Percentiles rank a stretch among this genome's conserved stretches.
Evolutionary conservation across 2,113 vertebrate species (phyloP).

Genomic region (Embiotoca jacksoni): DNA sequence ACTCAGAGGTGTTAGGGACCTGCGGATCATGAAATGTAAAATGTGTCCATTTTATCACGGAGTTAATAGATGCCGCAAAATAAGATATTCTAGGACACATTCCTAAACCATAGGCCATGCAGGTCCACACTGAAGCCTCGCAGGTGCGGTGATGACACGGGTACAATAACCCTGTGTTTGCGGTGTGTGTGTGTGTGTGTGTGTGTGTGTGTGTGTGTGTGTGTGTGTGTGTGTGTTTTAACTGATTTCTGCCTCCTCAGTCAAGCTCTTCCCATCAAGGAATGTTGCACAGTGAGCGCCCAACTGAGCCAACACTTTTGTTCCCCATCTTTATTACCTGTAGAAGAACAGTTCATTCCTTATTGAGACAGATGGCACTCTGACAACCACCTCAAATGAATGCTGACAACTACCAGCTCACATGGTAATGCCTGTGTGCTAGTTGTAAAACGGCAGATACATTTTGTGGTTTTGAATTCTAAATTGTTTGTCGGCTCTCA

Average conservation of each 20-base stretch:
- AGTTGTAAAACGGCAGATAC: slow-evolving; percentile 35
- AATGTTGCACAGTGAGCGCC: slow-evolving; percentile 17
- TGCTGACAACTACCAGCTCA: slow-evolving; percentile 32
- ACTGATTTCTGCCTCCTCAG: slow-evolving; percentile 45
- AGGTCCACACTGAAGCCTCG: slow-evolving; percentile 33
- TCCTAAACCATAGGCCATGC: slow-evolving; percentile 25
- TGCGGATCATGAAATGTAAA: slow-evolving; percentile 6
- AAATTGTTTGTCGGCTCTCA: slow-evolving; percentile 50
- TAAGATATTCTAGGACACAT: slow-evolving; percentile 37
- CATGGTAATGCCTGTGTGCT: slow-evolving; percentile 31
- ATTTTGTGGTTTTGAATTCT: slow-evolving; percentile 39
- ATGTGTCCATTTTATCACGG: background rate
- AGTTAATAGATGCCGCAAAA: too few species aligned
- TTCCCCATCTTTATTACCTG: slow-evolving; percentile 16
- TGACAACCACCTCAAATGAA: slow-evolving; percentile 42
- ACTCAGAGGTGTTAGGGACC: background rate
- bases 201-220: background rate
- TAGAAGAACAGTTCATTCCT: slow-evolving; percentile 37
- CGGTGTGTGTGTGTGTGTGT: slow-evolving; percentile 14
- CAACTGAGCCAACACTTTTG: slow-evolving; percentile 26
- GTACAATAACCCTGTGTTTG: slow-evolving; percentile 69
- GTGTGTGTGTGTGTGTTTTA: background rate
- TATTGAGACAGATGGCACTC: slow-evolving; percentile 53
- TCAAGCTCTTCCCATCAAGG: slow-evolving; percentile 38
- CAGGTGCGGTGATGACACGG: slow-evolving; percentile 68